Percentiles rank a stretch among this genome's conserved stretches.
Evolutionary conservation across 2,888 invertebrate species (phyloP).

Genomic region (Scaptomyza caliginosa): DNA sequence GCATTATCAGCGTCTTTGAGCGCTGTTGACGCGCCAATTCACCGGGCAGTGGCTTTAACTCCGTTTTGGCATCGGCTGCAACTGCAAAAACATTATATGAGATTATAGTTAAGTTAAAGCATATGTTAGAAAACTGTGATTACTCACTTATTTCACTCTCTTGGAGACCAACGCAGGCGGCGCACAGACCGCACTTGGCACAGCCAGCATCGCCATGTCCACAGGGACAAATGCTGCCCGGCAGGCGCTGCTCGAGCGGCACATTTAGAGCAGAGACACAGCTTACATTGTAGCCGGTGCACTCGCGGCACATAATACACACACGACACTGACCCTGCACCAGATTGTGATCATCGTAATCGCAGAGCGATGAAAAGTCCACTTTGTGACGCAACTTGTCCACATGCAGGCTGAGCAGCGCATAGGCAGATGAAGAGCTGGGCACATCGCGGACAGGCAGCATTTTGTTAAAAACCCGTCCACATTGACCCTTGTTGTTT

Average conservation of each 20-base stretch:
- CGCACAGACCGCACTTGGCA: conserved; percentile 95
- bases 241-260: conserved; percentile 90
- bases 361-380: conserved; percentile 84
- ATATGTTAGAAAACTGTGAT: background rate
- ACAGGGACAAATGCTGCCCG: conserved; percentile 97
- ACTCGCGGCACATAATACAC: conserved; percentile 95
- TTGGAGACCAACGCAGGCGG: conserved; percentile 89
- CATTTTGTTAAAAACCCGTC: conserved; percentile 89
- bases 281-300: conserved; percentile 95
- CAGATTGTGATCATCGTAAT: conserved; percentile 85
- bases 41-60: conserved; percentile 77
- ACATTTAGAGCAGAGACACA: conserved; percentile 88
- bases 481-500: conserved; percentile 99
- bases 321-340: conserved; percentile 84
- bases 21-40: conserved; percentile 85
- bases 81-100: background rate
- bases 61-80: conserved; percentile 71
- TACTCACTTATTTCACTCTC: conserved; percentile 82
- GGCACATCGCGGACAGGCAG: conserved; percentile 84
- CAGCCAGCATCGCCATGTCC: conserved; percentile 98
- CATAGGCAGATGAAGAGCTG: conserved; percentile 55
- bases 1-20: conserved; percentile 83
- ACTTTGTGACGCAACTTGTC: conserved; percentile 77
- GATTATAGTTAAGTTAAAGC: background rate
- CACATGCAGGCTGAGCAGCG: conserved; percentile 48